A percentile compares a stretch with the other conserved stretches of the same genome.
These are phyloP conservation scores for Oncorhynchus tshawytscha DNA, from an alignment of 2,113 vertebrate species.

Conservation along the genomic window DNA sequence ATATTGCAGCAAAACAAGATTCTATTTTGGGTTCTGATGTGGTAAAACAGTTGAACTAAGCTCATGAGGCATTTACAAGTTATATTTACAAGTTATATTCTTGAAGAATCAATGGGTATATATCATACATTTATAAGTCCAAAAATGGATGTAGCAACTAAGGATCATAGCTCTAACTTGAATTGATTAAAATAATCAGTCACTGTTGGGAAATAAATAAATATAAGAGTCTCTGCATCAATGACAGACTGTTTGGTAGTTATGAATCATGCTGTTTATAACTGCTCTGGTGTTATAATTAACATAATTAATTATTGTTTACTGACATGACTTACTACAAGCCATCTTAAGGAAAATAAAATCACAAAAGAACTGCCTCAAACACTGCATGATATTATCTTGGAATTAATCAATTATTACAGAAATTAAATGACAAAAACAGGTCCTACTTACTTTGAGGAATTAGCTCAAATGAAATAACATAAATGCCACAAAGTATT, in stretches of 20 bases:
- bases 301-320: constrained; percentile 34
- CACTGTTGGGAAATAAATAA: constrained; percentile 21
- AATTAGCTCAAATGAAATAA: neutral
- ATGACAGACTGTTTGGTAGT: constrained; percentile 29
- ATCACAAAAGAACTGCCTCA: constrained; percentile 2
- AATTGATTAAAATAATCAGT: constrained; percentile 54
- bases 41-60: no score
- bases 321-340: constrained; percentile 14
- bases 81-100: no score
- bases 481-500: neutral
- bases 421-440: constrained; percentile 1
- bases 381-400: constrained; percentile 10
- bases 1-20: no score
- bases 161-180: constrained; percentile 16
- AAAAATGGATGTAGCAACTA: no score
- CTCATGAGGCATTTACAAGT: no score
- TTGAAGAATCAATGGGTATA: no score
- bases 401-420: neutral
- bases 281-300: constrained; percentile 10
- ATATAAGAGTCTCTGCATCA: constrained; percentile 23
- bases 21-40: no score
- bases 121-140: no score
- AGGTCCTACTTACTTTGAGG: constrained; percentile 7
- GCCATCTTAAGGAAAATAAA: constrained; percentile 13
- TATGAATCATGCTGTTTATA: constrained; percentile 32